Conservation (phyloP, 2,113 vertebrate genomes). For the Oceanites oceanicus region DNA sequence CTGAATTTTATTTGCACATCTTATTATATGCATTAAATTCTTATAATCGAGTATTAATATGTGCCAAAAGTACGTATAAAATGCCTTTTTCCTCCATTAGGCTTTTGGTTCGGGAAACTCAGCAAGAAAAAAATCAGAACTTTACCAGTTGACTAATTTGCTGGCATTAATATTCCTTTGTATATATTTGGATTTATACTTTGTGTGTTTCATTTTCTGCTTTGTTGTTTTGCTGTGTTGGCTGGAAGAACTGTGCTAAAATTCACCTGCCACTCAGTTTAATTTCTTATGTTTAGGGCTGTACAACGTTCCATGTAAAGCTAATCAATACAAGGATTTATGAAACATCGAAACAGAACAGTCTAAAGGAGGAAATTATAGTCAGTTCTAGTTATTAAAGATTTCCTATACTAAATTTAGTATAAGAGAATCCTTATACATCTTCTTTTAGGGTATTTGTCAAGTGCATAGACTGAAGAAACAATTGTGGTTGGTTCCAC, state of each 20-base stretch:
- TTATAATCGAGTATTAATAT: background rate
- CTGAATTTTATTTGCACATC: background rate
- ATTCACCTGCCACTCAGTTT: conserved; percentile 69
- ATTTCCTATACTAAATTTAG: conserved; percentile 76
- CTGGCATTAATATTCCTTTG: conserved; percentile 12
- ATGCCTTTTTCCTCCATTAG: background rate
- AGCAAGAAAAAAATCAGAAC: background rate
- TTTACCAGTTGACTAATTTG: background rate
- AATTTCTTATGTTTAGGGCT: conserved; percentile 75
- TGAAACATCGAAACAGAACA: conserved; percentile 70
- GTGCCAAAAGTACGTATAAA: background rate
- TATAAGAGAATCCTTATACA: conserved; percentile 69
- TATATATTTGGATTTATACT: background rate
- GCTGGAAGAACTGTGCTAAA: conserved; percentile 44
- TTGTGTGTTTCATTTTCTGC: background rate
- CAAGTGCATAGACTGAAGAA: conserved; percentile 57
- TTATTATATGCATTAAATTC: background rate
- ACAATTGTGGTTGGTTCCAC: conserved; percentile 55
- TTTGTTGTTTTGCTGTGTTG: conserved; percentile 41
- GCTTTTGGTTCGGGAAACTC: background rate
- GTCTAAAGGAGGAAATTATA: conserved; percentile 74
- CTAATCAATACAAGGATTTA: conserved; percentile 78
- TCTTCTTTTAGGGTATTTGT: conserved; percentile 72
- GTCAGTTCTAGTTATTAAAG: conserved; percentile 77
- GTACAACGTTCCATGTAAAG: conserved; percentile 63